Evolutionary conservation across 1,140 invertebrate species (phyloP), one percentile per base, ranked within the genome.

Genomic region (Kradibia gibbosae): DNA sequence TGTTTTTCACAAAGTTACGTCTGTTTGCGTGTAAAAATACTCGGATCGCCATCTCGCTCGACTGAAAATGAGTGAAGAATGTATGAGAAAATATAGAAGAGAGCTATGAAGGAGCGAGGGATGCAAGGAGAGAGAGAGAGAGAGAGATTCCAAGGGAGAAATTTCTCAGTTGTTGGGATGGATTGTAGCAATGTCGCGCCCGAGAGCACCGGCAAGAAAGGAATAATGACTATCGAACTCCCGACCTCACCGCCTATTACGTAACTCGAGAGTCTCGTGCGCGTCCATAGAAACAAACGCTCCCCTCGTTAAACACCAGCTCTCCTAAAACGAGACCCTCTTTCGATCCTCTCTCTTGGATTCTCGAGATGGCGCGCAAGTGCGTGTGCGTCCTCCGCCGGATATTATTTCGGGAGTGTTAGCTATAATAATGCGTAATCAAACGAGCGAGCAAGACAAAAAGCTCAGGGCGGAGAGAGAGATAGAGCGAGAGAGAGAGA

Each of bases 371-470:
- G 15, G 53, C 50, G 34, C 39, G 31, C 34, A 55, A 42, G n/a
- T 57, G 8, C 36, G 75, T 57, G 72, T 39, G 62, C 62, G 60
- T 55, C 78, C 78, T 72, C 78, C 78, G n/a, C 50, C 78, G 78
- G 78, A 80, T 80, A 80, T 80, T 80, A 80, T 80, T 80, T 80
- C 42, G 78, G 78, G 78, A 73, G 39, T 70, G 78, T 60, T 39
- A 73, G 78, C 78, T 80, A 73, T 80, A 80, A 80, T 80, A 62
- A 80, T 48, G 70, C 70, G 78, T 80, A 73, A 80, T 80, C 78
- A 17, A 17, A 39, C n/a, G 48, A 31, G 28, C 25, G 20, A 25
- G 2, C 22, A 53, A 53, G 50, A 53, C 20, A 53, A 20, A 17
- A 3, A 53, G 15, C 15, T 45, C 42, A 45, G n/a, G n/a, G n/a